Evolutionary conservation across 2,797 vertebrate species (phyloP), one percentile per base, ranked within the genome.

Genomic region (Eleutherodactylus coqui): DNA sequence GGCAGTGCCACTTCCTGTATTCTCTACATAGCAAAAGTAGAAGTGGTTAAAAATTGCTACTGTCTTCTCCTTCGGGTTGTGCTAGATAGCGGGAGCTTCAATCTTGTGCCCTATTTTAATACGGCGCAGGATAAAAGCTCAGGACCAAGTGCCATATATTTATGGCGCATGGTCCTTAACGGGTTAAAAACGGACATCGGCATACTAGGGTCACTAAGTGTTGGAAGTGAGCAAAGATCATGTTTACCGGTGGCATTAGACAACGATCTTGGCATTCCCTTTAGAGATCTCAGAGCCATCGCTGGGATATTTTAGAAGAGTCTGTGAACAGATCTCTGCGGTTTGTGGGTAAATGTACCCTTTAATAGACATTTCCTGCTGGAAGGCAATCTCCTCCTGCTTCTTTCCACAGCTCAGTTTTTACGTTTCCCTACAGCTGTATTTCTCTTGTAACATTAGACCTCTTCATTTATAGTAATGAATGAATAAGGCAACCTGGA

Each of bases 401-500:
- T 72, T 27, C 69, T 4, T 72, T 72, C 38, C 11, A 72, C 41
- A 14, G 69, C 69, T 72, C 38, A 45, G 41, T 49, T 29, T 29
- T 75, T 51, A 51, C 43, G 41, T 73, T 73, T 45, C 38, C 41
- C 70, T 45, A 43, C 45, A 75, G 73, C 43, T 49, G 45, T 49
- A 49, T 75, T 75, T 75, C 41, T 45, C 7, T 29, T 19, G 77
- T 64, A 62, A 38, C 49, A 83, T 43, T 83, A 73, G 49, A 53
- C 81, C 70, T 38, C 36, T 64, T 21, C 36, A 73, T 62, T 75
- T 83, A 64, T 76, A 27, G 29, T 36, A 76, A 84, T 76, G 72
- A 29, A 64, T 76, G 29, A 84, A 62, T 64, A 24, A 64, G 32
- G 16, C 27, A 36, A 64, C 13, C 82, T 83, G 43, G 58, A 69